Conservation (phyloP, 2,113 vertebrate genomes). For the Epinephelus moara region DNA sequence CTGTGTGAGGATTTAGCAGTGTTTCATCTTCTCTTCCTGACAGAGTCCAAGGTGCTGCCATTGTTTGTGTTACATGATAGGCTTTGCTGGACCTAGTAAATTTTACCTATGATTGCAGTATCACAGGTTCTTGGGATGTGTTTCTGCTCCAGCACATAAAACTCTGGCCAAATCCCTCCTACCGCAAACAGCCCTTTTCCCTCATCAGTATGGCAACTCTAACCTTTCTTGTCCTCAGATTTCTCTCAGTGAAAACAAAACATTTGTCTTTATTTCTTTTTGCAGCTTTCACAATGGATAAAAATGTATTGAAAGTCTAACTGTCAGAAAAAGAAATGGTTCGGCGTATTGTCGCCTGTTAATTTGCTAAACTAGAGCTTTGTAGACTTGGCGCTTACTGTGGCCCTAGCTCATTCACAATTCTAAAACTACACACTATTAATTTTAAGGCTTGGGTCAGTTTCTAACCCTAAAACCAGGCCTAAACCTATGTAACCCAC, state of each 20-base stretch:
- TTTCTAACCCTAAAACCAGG: background rate
- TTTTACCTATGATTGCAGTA: constrained; percentile 41
- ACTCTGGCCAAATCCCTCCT: constrained; percentile 30
- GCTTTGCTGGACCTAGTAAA: background rate
- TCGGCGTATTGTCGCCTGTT: background rate
- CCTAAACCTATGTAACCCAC: background rate
- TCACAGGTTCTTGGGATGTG: constrained; percentile 14
- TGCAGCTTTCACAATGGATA: background rate
- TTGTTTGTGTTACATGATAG: constrained; percentile 48
- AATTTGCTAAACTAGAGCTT: background rate
- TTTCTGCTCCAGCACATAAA: constrained; percentile 6
- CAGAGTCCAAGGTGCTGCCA: constrained; percentile 29
- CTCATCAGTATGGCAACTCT: background rate
- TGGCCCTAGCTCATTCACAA: background rate
- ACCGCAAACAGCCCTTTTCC: background rate
- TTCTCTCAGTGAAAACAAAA: background rate
- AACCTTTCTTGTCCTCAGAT: background rate
- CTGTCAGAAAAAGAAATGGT: too few relatives aligned
- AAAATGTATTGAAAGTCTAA: background rate
- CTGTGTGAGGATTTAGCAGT: constrained; percentile 32
- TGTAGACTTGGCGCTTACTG: background rate
- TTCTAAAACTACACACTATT: background rate
- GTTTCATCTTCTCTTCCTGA: constrained; percentile 43
- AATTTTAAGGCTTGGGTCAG: background rate
- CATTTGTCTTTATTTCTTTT: background rate